A percentile compares a stretch with the other conserved stretches of the same genome.
phyloP scores from a whole-genome alignment of 2,888 invertebrate species.

The Tuberolachnus salignus region DNA sequence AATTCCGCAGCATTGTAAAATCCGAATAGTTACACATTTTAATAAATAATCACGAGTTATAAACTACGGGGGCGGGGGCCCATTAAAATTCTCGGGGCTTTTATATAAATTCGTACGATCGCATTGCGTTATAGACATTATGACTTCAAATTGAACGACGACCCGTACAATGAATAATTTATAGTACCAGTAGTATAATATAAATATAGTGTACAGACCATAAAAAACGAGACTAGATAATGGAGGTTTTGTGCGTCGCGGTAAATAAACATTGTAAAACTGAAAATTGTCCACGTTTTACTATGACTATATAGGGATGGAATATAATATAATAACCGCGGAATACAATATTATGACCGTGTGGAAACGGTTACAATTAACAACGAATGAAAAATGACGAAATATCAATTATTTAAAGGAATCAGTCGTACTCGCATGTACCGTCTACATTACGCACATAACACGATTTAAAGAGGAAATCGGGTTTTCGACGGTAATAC shows the following conservation, averaged over 20 bases:
- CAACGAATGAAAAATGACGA: too few species aligned
- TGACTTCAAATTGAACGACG: not conserved
- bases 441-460: too few species aligned
- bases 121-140: not conserved
- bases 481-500: too few species aligned
- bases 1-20: too few species aligned
- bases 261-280: not conserved
- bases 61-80: not conserved
- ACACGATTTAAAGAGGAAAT: too few species aligned
- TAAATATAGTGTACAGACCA: too few species aligned
- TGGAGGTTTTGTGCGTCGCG: not conserved
- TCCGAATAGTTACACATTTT: not conserved
- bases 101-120: not conserved
- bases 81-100: not conserved
- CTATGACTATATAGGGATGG: not conserved
- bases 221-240: not conserved
- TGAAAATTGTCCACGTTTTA: not conserved
- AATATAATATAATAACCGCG: too few species aligned
- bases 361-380: too few species aligned
- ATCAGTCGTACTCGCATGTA: too few species aligned
- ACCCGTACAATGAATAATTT: not conserved
- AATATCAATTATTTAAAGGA: too few species aligned
- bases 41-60: constrained; percentile 7
- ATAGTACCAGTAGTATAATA: not conserved
- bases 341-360: too few species aligned